Conservation (phyloP, 2,113 vertebrate species). For the Sebastes fasciatus region DNA sequence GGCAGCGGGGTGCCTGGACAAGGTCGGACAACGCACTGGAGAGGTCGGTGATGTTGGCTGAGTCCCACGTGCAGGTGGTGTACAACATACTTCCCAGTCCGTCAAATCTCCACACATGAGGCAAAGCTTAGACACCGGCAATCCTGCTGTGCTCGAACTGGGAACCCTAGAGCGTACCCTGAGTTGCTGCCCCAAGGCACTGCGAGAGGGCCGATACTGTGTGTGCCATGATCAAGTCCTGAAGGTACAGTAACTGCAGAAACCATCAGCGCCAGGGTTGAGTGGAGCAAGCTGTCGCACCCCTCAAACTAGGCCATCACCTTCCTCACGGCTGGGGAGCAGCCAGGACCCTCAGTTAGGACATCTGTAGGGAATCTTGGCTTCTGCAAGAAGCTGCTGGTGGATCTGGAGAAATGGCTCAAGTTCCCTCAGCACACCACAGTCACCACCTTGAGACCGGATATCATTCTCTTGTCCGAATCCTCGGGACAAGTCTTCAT, state of each 20-base stretch:
- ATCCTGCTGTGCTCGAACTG: background rate
- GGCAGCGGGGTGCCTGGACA: background rate
- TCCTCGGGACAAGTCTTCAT: background rate
- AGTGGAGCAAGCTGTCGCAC: background rate
- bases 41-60: background rate
- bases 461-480: background rate
- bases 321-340: too few relatives aligned
- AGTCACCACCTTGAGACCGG: background rate
- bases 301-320: background rate
- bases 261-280: background rate
- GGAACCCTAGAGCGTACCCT: background rate
- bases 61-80: background rate
- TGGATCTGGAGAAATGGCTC: slow-evolving; percentile 4
- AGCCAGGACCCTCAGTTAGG: background rate
- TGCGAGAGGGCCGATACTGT: background rate
- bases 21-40: background rate
- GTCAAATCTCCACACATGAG: background rate
- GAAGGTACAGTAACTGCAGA: background rate
- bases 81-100: background rate
- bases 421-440: slow-evolving; percentile 8
- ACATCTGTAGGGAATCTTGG: background rate
- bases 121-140: background rate
- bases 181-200: background rate
- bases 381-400: background rate
- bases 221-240: background rate